These are phyloP conservation scores for Eupristina koningsbergeri DNA, from an alignment of 1,140 invertebrate species.

Conservation along the genomic window DNA sequence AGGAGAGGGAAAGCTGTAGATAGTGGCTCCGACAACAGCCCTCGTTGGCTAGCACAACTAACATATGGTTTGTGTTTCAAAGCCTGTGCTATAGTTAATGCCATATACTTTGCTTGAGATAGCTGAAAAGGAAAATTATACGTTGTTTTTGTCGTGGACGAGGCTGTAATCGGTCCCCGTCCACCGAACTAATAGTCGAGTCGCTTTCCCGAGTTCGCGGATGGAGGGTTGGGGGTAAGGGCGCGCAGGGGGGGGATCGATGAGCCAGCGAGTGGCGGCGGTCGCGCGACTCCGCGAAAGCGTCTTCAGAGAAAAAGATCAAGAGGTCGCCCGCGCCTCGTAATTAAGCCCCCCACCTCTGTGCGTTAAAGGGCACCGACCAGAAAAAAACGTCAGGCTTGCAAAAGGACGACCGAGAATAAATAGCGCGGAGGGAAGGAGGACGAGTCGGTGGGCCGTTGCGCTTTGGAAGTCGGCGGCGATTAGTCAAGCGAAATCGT, in stretches of 20 bases:
- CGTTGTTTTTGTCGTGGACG: not conserved
- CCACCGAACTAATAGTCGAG: too few relatives aligned
- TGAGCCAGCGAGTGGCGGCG: too few relatives aligned
- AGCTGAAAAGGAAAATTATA: not conserved
- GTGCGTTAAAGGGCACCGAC: constrained; percentile 28
- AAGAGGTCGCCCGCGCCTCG: constrained; percentile 33
- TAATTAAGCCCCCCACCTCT: constrained; percentile 3
- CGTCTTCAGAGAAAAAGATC: constrained; percentile 41
- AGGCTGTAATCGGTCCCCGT: too few relatives aligned
- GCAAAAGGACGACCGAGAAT: not conserved
- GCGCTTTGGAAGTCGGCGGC: constrained; percentile 61
- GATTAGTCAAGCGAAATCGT: constrained; percentile 74
- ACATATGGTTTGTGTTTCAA: not conserved
- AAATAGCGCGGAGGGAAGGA: constrained; percentile 4
- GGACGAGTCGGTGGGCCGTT: constrained; percentile 13
- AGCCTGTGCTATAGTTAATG: not conserved
- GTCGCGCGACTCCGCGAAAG: not conserved
- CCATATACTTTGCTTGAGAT: not conserved
- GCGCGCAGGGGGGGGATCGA: too few relatives aligned
- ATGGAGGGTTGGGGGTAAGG: too few relatives aligned
- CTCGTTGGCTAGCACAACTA: not conserved
- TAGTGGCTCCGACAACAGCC: too few relatives aligned
- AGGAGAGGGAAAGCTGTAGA: too few relatives aligned
- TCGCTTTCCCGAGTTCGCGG: too few relatives aligned
- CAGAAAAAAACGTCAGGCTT: not conserved